Evolutionary conservation across 2,888 invertebrate genomes (phyloP).

Genomic region (Spatulosminthurus flaviceps): DNA sequence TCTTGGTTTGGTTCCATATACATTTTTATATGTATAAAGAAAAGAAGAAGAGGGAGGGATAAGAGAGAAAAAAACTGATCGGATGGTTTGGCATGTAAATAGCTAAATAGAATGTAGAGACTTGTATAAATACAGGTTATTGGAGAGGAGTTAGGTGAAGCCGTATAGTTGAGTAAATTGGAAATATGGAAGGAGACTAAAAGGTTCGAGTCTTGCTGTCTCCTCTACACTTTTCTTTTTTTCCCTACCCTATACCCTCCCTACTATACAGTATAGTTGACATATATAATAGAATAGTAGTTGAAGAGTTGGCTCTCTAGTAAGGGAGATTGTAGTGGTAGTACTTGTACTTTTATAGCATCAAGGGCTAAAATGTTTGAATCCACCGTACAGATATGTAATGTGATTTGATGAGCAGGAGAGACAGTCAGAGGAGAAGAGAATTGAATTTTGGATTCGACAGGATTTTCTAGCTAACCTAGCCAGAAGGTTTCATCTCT

Average conservation of each 20-base stretch:
- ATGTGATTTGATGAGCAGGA: constrained; percentile 31
- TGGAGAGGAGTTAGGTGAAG: not conserved
- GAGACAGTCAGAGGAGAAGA: constrained; percentile 38
- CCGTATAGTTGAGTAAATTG: not conserved
- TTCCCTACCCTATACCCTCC: too few relatives aligned
- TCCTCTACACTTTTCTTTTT: not conserved
- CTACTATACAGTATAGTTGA: too few relatives aligned
- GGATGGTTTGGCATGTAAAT: not conserved
- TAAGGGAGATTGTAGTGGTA: too few relatives aligned
- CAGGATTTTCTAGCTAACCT: constrained; percentile 40
- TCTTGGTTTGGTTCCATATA: not conserved
- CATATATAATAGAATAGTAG: too few relatives aligned
- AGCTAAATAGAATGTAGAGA: constrained; percentile 2
- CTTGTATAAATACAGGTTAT: constrained; percentile 7
- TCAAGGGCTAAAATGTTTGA: constrained; percentile 14
- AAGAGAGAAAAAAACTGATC: not conserved
- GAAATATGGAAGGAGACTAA: constrained; percentile 18
- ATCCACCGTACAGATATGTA: constrained; percentile 7
- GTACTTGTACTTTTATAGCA: not conserved
- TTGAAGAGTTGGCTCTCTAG: too few relatives aligned
- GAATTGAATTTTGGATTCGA: constrained; percentile 46
- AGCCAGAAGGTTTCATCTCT: constrained; percentile 44
- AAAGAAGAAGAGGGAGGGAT: not conserved
- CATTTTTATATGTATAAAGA: not conserved
- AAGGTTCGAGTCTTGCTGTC: constrained; percentile 4